Evolutionary conservation across 2,113 vertebrate species (phyloP), one percentile per base, ranked within the genome.

Genomic region (Pangasianodon hypophthalmus): DNA sequence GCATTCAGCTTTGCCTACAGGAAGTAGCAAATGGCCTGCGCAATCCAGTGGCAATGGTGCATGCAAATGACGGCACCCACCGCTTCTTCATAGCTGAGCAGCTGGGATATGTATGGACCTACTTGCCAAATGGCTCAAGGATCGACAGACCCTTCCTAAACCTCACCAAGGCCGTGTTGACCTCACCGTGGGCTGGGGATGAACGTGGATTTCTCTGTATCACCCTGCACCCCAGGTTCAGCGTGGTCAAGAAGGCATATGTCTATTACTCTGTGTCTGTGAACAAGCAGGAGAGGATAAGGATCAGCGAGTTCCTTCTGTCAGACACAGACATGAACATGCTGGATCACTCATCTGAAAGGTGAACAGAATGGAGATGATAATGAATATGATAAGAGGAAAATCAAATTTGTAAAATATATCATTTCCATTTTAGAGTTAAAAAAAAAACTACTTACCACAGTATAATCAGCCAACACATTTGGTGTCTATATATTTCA

Each of bases 41-140:
- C 0, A 97, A 97, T 93, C 97, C 97, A 0, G 96, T 97, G 86
- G 96, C 96, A 16, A 97, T 96, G 96, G 94, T 96, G 21, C 96
- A 97, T 26, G 96, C 97, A 2, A 90, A 95, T 29, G 97, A 97
- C 26, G 96, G 96, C 21, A 96, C 94, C 14, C 96, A 97, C 60
- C 96, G 97, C 4, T 96, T 96, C 92, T 97, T 97, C 26, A 94
- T 97, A 80, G 97, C 97, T 0, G 97, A 97, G 94, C 97, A 97
- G 93, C 92, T 96, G 87, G 97, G 97, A 64, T 96, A 95, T 5
- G 94, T 97, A 37, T 97, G 97, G 97, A 94, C 95, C 18, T 96
- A 96, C 89, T 92, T 97, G 86, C 92, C 95, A 37, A 96, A 96
- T 0, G 95, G 96, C 64, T 96, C 96, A 60, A 93, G 96, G 88